Base-by-base conservation (phyloP, 2,888 invertebrate genomes). In the Mayetiola destructor region DNA sequence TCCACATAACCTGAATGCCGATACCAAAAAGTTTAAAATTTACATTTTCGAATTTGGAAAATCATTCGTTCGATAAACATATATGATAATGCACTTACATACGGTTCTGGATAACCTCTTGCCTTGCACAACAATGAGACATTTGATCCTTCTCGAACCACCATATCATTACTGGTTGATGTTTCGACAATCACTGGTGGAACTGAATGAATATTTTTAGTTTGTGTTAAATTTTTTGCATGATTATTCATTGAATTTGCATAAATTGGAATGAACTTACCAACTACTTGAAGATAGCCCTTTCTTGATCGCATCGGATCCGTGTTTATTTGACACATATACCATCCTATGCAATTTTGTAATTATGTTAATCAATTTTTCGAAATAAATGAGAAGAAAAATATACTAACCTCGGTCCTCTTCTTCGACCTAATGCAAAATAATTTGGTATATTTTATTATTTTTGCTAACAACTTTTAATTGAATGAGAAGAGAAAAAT, bases 141-240 rank as follows among this genome's bases (percentile, higher is more conserved):
- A 71, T 91, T 90, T 56, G 86, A 84, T 14, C 88, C 86, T 73
- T 92, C 92, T 18, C 90, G 78, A 4, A 92, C 91, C 29, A 91
- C 89, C 81, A 93, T 87, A 67, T 94, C 93, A 54, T 87, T 85
- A 65, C 90, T 90, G 20, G 92, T 91, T 75, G 90, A 87, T 64
- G 85, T 84, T 71, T 89, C 88, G 59, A 91, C 80, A 64, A 94
- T 93, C 66, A 84, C 80, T 27, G 94, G 94, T 37, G 94, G 93
- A 60, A 94, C 93, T 94, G 77, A 14, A 20, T 32, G 54, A 14
- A 52, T 9, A 10, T 23, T 18, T 3, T 20, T 39, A 20, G 39
- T 39, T 5, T 36, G 14, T 8, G n/a, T 8, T 8, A 36, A 5
- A 36, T 4, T 8, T n/a, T 8, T 12, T 5, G 10, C 40, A 40